Base-by-base conservation (phyloP, 1,140 invertebrate species). In the Diabrotica undecimpunctata region DNA sequence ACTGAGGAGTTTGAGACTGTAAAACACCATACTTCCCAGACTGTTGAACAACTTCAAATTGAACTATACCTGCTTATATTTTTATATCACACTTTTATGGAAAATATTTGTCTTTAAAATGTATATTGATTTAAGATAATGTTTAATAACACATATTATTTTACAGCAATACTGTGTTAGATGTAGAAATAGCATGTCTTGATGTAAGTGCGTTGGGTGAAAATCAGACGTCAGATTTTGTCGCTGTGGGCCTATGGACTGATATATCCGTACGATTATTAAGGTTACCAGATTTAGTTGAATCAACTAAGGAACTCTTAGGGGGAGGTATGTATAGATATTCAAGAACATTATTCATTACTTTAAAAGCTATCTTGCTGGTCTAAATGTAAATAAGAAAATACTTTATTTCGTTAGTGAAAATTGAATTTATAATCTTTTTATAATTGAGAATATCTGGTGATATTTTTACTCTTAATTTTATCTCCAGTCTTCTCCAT, bases 221-320 rank as follows among this genome's bases (percentile, higher is more conserved):
- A 13, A 83, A 82, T 35, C 75, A 78, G 2, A 85, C 75, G 0
- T 86, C 91, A 0, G 86, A 89, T 46, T 82, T 97, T 10, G 90
- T 94, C 46, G 94, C 94, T 13, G 93, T 98, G 46, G 97, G 97
- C 0, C 82, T 99, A 13, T 99, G 97, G 97, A 97, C 94, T 8
- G 96, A 99, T 74, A 97, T 98, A 70, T 97, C 95, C 0, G 93
- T 95, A 25, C 81, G 93, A 13, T 87, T 98, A 50, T 81, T 97
- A 9, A 84, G 84, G 5, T 74, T 98, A 55, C 94, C 95, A 0
- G 81, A 84, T 53, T 82, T 98, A 13, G 85, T 88, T 66, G 89
- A 90, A 74, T 83, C 92, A 63, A 89, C 91, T 74, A 92, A 90
- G 63, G 95, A 98, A 82, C 87, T 90, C 75, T 80, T 98, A 1